Base-by-base conservation (phyloP, 1,140 invertebrate species). In the Aphis gossypii region DNA sequence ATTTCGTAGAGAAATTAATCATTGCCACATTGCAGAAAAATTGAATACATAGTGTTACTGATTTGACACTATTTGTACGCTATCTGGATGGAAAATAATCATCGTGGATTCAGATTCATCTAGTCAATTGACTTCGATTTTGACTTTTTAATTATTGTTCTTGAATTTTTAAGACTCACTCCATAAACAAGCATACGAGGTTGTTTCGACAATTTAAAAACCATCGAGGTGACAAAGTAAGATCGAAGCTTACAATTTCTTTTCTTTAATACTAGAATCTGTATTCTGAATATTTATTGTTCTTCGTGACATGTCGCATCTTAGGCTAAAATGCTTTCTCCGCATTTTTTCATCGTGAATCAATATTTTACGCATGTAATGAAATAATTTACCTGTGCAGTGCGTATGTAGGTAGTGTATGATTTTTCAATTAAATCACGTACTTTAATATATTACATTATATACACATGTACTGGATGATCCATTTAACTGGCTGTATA, bases 391-490 rank as follows among this genome's bases (percentile, higher is more conserved):
- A 76, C 60, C 30, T 76, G n/a, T 76, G 60, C 30, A n/a, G 60
- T n/a, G 60, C n/a, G 30, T 35, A 68, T 68, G 14, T n/a, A 68
- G 3, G 14, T n/a, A 68, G 3, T 11, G 30, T n/a, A n/a, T 68
- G 60, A 76, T 76, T 76, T 76, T 76, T 76, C 60, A 76, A n/a
- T n/a, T 35, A 76, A 76, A 76, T 35, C 60, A 76, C 60, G 60
- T 76, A 76, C 60, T n/a, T 30, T 5, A 76, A 60, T 60, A 60
- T 60, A 60, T 14, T 60, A 60, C 56, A 60, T 60, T 60, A 30
- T 60, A 60, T 60, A 60, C 23, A 60, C 56, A 30, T 60, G 25
- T 60, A 60, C 25, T 11, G 56, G 3, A 11, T 14, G 60, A n/a
- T 76, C 60, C 60, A n/a, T n/a, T 76, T n/a, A 6, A 76, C 5